Evolutionary conservation across 2,113 vertebrate genomes (phyloP), one percentile per base, ranked within the genome.

Genomic region (Phrynosoma blainvillii): DNA sequence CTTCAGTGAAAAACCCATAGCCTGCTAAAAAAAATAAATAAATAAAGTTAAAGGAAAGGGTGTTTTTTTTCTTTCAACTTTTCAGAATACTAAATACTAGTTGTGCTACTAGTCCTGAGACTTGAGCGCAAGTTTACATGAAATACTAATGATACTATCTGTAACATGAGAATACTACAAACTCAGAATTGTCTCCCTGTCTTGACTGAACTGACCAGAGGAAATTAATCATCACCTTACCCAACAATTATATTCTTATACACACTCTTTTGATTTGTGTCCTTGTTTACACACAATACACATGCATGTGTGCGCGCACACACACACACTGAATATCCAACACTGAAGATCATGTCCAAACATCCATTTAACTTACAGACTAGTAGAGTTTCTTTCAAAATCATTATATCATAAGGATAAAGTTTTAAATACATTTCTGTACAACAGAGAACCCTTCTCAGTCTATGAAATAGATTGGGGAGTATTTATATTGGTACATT

Each of bases 291-390:
- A 59, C 56, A 59, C 56, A 59, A 59, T 10, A 59, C 56, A 59
- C 56, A 79, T 82, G 47, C 40, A 23, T 42, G 73, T 84, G 89
- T 82, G 88, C 82, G 76, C 89, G 78, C 90, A 92, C 93, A 65
- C 88, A 93, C 85, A 89, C 90, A 91, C 42, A 93, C 94, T 93
- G 94, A 94, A 95, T 94, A 88, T 87, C 88, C 91, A 85, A 90
- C 47, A 90, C 78, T 47, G 66, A 91, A 93, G 88, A 91, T 94
- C 52, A 86, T 36, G 36, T 36, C 36, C 36, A 36, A 93, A 92
- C 84, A 86, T 85, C 78, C 90, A 88, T 87, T 84, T 89, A 90
- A 80, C 54, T 76, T n/a, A 78, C 74, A 88, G 89, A 88, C 65
- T 76, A 93, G 84, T 94, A 92, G 82, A 83, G 75, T 20, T 14